Percentiles rank a stretch among this genome's conserved stretches.
These are phyloP conservation scores for Yponomeuta cagnagella DNA, from an alignment of 2,888 invertebrate species.

Conservation along the genomic window DNA sequence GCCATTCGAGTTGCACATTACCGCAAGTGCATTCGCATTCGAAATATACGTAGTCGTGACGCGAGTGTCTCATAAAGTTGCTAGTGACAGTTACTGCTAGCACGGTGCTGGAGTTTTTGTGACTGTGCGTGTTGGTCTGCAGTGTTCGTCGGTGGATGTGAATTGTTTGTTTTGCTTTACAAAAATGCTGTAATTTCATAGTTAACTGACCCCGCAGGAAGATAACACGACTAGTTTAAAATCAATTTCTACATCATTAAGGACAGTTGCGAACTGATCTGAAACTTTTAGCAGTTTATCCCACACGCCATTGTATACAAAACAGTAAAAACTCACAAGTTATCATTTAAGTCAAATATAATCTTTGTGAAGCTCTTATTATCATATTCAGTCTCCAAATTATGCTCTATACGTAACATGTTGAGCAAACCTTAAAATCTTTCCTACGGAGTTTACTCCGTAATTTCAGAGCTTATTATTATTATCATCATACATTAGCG, in stretches of 20 bases:
- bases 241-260: too few species aligned
- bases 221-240: neutral
- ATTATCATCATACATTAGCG: neutral
- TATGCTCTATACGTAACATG: neutral
- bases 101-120: neutral
- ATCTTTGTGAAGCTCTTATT: neutral
- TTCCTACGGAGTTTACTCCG: neutral
- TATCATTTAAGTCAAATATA: neutral
- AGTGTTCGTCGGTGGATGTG: conserved; percentile 23
- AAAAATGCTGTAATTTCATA: neutral
- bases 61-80: neutral
- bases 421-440: neutral
- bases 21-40: conserved; percentile 9
- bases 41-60: conserved; percentile 3
- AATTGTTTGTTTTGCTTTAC: conserved; percentile 30
- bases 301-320: neutral
- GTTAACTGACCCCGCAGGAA: neutral
- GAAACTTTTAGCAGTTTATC: neutral
- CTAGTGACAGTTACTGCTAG: neutral
- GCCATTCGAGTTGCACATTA: conserved; percentile 27
- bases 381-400: neutral
- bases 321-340: neutral
- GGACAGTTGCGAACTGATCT: neutral
- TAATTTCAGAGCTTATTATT: neutral
- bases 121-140: neutral